A percentile compares a stretch with the other conserved stretches of the same genome.
Conservation (phyloP, 2,888 invertebrate genomes). For the Adela reaumurella region DNA sequence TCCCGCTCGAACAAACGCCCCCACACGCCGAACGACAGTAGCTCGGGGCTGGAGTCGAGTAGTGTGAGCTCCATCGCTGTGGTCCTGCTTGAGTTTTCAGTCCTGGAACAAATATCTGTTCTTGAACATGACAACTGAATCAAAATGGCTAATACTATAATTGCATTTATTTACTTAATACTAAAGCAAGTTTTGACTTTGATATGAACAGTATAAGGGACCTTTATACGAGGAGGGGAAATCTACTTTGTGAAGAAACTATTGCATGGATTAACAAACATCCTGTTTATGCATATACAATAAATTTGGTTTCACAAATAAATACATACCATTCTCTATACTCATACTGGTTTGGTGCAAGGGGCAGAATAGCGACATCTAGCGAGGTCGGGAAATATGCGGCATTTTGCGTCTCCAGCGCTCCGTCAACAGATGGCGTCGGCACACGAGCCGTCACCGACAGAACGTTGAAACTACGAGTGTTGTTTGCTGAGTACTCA, state of each 20-base stretch:
- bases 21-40: constrained; percentile 51
- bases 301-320: too few species aligned
- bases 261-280: too few species aligned
- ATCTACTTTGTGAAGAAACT: too few species aligned
- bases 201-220: too few species aligned
- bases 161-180: too few species aligned
- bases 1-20: constrained; percentile 48
- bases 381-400: constrained; percentile 48
- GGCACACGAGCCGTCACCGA: constrained; percentile 38
- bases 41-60: constrained; percentile 20
- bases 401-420: constrained; percentile 24
- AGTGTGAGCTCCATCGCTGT: constrained; percentile 21
- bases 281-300: too few species aligned
- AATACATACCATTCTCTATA: too few species aligned
- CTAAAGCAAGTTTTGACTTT: too few species aligned
- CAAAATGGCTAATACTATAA: too few species aligned
- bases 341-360: constrained; percentile 27
- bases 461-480: constrained; percentile 41
- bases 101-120: too few species aligned
- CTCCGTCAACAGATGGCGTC: constrained; percentile 20
- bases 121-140: too few species aligned
- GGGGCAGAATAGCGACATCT: constrained; percentile 43
- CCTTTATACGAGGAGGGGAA: too few species aligned
- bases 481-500: constrained; percentile 30
- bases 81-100: constrained; percentile 10